Evolutionary conservation across 2,888 invertebrate species (phyloP), one percentile per base, ranked within the genome.

Genomic region (Apotomis capreana): DNA sequence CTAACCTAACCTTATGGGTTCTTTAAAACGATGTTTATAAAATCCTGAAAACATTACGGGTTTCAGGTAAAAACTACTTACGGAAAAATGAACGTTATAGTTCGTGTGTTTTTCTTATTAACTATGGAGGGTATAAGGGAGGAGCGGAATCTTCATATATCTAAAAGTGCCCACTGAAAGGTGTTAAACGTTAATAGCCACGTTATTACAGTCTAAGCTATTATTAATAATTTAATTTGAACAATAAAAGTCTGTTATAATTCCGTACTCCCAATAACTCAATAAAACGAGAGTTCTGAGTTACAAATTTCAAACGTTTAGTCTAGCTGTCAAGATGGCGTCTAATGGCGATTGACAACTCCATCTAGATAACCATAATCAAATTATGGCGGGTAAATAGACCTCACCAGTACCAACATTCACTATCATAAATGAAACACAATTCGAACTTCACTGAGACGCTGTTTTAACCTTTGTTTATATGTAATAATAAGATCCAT

Each of bases 281-380:
- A 58, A 63, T 51, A 68, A 67, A 70, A 57, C 63, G 67, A 51
- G 67, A 51, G 74, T 70, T 63, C 68, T 40, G 8, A 49, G 72
- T 69, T 77, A 75, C 65, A 69, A 75, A 77, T 72, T 76, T 72
- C 69, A 76, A 78, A 74, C 76, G 74, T 85, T 87, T 86, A 84
- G 83, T 73, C 78, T 73, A 83, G 74, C 77, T 87, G 89, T 87
- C 86, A 87, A 86, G 82, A 84, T 87, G 86, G 88, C 87, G 83
- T 85, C 78, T 88, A 88, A 89, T 85, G 76, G 77, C 87, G 87
- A 90, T 89, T 87, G 91, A 91, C 91, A 86, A 88, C 83, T 89
- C 78, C 87, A 91, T 92, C 89, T 82, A 87, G 92, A 92, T 93
- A 92, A 85, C 78, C 81, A 79, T 92, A 92, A 92, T 92, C 91